These are phyloP conservation scores for Timema podura DNA, from an alignment of 2,888 invertebrate species.

Conservation along the genomic window DNA sequence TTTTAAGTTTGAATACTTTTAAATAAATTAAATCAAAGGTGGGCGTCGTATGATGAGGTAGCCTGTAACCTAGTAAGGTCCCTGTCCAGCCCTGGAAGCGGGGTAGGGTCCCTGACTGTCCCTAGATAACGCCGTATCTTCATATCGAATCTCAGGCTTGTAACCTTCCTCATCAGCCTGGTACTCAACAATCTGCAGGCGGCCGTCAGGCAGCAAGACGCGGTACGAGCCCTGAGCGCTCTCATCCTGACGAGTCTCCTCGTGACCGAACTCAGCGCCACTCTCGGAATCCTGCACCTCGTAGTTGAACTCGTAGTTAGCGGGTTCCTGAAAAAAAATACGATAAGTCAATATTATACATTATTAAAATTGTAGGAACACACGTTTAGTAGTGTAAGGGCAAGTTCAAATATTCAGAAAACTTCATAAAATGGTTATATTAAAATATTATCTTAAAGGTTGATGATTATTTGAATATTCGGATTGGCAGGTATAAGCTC, in stretches of 20 bases:
- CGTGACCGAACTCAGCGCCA: constrained; percentile 45
- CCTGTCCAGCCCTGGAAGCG: constrained; percentile 6
- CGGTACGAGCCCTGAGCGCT: constrained; percentile 44
- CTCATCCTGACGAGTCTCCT: constrained; percentile 44
- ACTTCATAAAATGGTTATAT: too few species aligned
- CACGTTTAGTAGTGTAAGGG: too few species aligned
- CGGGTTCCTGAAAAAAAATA: constrained; percentile 35
- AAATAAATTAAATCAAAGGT: too few species aligned
- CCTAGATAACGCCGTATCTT: constrained; percentile 37
- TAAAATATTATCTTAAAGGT: too few species aligned
- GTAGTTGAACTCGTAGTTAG: constrained; percentile 44
- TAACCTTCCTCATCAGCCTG: constrained; percentile 66
- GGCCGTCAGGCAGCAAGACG: constrained; percentile 44
- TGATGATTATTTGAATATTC: too few species aligned
- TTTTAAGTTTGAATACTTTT: too few species aligned
- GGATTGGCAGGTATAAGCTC: too few species aligned
- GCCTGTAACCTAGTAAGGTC: background rate
- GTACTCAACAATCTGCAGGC: constrained; percentile 60
- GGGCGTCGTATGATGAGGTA: too few species aligned
- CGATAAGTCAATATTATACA: too few species aligned
- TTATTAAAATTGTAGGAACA: too few species aligned
- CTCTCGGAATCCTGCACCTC: constrained; percentile 42
- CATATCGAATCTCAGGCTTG: constrained; percentile 63
- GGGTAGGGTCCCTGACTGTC: background rate
- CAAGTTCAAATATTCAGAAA: too few species aligned